Base-by-base conservation (phyloP, 1,140 invertebrate species). In the Spodoptera litura region DNA sequence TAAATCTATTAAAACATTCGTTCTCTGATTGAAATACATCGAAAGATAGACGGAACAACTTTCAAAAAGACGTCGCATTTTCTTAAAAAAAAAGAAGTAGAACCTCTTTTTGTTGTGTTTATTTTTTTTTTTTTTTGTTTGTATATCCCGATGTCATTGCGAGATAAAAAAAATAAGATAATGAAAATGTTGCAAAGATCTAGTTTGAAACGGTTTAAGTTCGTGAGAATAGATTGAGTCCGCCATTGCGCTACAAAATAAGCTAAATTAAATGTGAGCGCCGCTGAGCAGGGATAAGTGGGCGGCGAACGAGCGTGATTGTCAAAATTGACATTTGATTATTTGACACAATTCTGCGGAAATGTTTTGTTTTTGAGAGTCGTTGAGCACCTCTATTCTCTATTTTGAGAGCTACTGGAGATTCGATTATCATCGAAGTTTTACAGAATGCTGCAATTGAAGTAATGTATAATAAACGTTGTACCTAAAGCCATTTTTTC, bases 1-100 rank as follows among this genome's bases (percentile, higher is more conserved):
- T 20, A 15, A 61, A 64, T 64, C 38, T 64, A 64, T 64, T 64
- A 64, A 49, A 64, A 64, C 38, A 64, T 64, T 64, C 58, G 35
- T 61, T 64, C 61, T 38, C 11, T 64, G 61, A 64, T 64, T 64
- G 61, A 20, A 9, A 49, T 64, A 49, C 61, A 64, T 64, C 61
- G 38, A 8, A 49, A 64, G 44, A 64, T 64, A 64, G n/a, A 20
- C 35, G 35, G 13, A 2, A 49, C 38, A 15, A n/a, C 4, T 62
- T 49, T 38, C 6, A 64, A 64, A 49, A 15, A 44, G n/a, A 20
- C 20, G 5, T 13, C 38, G 9, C 0, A 5, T 12, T 49, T 44
- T 31, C 13, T 38, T 62, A 2, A 62, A 62, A 44, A 44, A 62
- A n/a, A 38, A n/a, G 35, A n/a, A 62, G 38, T 13, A 44, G 38